Conservation (phyloP, 23 tunicate genomes). For the Aplidium turbinatum region DNA sequence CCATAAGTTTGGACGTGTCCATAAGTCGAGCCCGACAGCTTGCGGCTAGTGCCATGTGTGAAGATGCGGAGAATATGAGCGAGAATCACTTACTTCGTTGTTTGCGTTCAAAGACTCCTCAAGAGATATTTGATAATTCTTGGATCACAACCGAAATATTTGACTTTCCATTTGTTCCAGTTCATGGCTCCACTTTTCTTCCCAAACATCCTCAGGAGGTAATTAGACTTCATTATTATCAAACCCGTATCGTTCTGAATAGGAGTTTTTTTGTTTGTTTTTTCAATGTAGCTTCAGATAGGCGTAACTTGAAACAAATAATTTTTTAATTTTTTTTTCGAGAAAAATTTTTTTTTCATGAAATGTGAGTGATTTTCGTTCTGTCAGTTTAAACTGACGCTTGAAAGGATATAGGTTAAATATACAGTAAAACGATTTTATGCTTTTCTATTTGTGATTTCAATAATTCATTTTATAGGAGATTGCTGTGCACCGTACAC, state of each 20-base stretch:
- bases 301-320: no score
- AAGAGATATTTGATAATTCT: slow-evolving; percentile 45
- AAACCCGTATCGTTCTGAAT: no score
- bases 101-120: slow-evolving; percentile 33
- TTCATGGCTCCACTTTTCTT: slow-evolving; percentile 47
- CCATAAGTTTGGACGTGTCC: slow-evolving; percentile 28
- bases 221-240: neutral
- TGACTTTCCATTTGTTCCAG: slow-evolving; percentile 84
- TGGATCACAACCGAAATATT: slow-evolving; percentile 67
- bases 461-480: no score
- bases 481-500: no score
- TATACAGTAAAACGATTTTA: no score
- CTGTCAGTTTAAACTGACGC: no score
- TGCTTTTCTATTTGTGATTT: neutral
- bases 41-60: slow-evolving; percentile 23
- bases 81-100: slow-evolving; percentile 33
- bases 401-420: no score
- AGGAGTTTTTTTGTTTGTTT: no score
- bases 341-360: no score
- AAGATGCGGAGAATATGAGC: slow-evolving; percentile 6
- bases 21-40: slow-evolving; percentile 22
- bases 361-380: no score
- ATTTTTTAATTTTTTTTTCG: no score
- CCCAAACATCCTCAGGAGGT: slow-evolving; percentile 62
- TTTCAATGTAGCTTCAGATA: no score